A percentile compares a stretch with the other conserved stretches of the same genome.
Evolutionary conservation across 2,797 vertebrate species (phyloP).

Genomic region (Sebastes kiyomatsui): DNA sequence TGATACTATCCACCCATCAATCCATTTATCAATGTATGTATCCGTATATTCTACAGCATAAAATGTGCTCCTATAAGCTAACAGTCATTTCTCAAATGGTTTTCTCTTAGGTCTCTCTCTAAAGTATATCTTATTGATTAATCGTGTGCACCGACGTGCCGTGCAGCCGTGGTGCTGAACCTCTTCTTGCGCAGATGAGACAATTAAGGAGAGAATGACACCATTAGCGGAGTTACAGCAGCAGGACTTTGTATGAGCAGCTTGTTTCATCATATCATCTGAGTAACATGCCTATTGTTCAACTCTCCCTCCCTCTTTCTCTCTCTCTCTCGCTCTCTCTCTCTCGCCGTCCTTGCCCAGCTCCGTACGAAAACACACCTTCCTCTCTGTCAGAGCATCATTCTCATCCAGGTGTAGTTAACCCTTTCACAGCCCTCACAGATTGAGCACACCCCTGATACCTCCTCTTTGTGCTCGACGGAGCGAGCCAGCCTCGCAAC

Average conservation of each 20-base stretch:
- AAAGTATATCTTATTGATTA: constrained; percentile 8
- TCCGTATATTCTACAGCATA: neutral
- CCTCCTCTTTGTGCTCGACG: constrained; percentile 57
- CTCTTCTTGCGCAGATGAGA: neutral
- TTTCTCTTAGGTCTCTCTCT: neutral
- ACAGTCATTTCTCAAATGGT: neutral
- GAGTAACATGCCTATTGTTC: constrained; percentile 50
- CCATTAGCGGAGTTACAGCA: constrained; percentile 39
- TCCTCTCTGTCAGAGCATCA: constrained; percentile 59
- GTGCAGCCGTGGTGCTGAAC: neutral
- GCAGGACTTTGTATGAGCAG: constrained; percentile 25
- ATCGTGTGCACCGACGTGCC: neutral
- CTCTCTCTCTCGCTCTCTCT: neutral
- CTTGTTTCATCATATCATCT: constrained; percentile 51
- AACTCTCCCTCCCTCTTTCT: neutral
- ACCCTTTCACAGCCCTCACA: constrained; percentile 65
- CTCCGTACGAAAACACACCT: constrained; percentile 43
- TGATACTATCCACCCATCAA: neutral
- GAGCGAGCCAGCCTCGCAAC: constrained; percentile 36
- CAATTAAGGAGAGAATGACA: constrained; percentile 34
- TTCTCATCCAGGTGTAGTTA: constrained; percentile 72
- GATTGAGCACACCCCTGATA: constrained; percentile 37
- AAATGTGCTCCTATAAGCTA: neutral
- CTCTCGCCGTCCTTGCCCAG: constrained; percentile 11
- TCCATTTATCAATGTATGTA: neutral